A percentile compares a stretch with the other conserved stretches of the same genome.
phyloP scores from a whole-genome alignment of 2,113 vertebrate genomes.

The Rynchops niger region DNA sequence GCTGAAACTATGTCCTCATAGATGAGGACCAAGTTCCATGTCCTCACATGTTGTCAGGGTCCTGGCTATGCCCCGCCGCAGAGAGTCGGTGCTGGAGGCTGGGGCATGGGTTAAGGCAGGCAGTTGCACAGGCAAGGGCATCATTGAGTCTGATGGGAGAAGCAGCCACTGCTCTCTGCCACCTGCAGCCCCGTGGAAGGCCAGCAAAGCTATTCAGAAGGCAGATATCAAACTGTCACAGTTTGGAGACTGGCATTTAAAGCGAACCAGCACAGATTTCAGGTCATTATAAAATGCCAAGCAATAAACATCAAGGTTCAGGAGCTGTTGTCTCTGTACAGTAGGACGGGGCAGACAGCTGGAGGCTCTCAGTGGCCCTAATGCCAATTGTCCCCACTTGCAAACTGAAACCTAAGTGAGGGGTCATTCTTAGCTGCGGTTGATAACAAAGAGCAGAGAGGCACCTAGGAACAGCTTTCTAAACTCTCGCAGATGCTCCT shows the following conservation, averaged over 20 bases:
- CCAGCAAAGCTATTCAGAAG: neutral
- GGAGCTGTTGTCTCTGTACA: neutral
- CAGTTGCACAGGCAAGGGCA: neutral
- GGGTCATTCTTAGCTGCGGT: neutral
- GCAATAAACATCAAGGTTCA: neutral
- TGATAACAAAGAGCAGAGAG: neutral
- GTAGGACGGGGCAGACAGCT: neutral
- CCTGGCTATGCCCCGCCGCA: neutral
- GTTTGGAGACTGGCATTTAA: constrained; percentile 8
- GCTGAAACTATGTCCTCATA: neutral
- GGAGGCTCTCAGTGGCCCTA: neutral
- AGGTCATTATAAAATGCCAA: constrained; percentile 7
- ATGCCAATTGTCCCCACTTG: neutral
- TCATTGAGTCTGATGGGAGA: neutral
- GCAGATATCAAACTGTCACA: neutral
- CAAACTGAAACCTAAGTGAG: neutral
- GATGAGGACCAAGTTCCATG: neutral
- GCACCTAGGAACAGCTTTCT: neutral
- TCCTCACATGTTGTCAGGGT: neutral
- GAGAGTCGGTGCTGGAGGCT: neutral
- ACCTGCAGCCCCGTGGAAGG: neutral
- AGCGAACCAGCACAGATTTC: neutral
- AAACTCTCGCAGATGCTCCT: neutral
- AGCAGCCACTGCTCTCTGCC: neutral
- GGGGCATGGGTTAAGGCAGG: neutral